A percentile compares a stretch with the other conserved stretches of the same genome.
phyloP scores from a whole-genome alignment of 2,797 vertebrate genomes.

The Aselliscus stoliczkanus region DNA sequence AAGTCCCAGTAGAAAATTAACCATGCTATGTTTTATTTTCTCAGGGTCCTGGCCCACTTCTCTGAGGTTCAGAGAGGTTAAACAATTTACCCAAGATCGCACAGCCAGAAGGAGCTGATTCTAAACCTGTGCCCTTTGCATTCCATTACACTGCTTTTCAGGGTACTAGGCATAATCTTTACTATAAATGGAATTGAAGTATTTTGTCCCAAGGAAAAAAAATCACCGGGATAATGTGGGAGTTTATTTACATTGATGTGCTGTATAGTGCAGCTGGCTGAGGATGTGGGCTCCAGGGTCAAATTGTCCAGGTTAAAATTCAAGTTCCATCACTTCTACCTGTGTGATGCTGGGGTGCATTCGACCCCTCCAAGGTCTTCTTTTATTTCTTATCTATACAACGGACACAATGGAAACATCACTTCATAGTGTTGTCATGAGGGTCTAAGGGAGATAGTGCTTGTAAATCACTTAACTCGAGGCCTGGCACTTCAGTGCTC shows the following conservation, averaged over 20 bases:
- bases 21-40: not conserved
- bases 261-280: not conserved
- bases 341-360: not conserved
- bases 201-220: not conserved
- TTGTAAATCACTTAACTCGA: not conserved
- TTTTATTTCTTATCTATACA: not conserved
- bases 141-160: not conserved
- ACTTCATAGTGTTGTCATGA: not conserved
- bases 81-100: not conserved
- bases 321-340: not conserved
- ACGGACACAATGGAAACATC: not conserved
- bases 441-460: not conserved
- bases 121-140: not conserved
- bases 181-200: not conserved
- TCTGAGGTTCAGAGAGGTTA: not conserved
- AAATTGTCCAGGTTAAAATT: not conserved
- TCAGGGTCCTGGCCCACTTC: not conserved
- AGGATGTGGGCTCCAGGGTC: not conserved
- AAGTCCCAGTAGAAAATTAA: not conserved
- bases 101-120: not conserved
- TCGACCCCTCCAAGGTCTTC: not conserved
- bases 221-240: not conserved
- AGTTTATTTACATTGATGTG: not conserved
- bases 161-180: not conserved
- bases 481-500: not conserved